Evolutionary conservation across 2,888 invertebrate species (phyloP).

Genomic region (Boloria selene): DNA sequence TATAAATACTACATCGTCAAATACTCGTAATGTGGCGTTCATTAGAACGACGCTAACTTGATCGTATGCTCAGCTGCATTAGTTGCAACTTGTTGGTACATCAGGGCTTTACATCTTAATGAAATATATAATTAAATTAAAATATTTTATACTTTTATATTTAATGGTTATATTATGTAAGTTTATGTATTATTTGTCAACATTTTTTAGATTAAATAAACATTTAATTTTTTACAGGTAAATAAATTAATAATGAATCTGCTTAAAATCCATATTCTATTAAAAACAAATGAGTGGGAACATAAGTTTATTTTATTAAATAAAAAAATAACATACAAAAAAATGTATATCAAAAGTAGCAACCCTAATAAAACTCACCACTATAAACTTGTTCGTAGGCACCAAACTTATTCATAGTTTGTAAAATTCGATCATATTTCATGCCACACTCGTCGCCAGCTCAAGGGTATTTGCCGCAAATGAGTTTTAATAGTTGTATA

Average conservation of each 20-base stretch:
- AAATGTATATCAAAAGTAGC: background rate
- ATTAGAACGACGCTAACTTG: conserved; percentile 13
- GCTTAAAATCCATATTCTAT: too few species aligned
- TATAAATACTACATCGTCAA: background rate
- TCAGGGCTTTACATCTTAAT: background rate
- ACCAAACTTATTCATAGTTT: conserved; percentile 25
- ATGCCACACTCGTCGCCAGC: conserved; percentile 10
- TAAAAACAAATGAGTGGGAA: too few species aligned
- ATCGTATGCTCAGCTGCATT: conserved; percentile 9
- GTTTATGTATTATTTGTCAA: too few species aligned
- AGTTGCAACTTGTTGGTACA: conserved; percentile 9
- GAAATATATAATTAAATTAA: background rate
- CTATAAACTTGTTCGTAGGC: conserved; percentile 9
- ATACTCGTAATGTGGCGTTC: conserved; percentile 6
- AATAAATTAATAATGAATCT: too few species aligned
- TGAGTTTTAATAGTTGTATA: conserved; percentile 9
- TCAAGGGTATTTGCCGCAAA: background rate
- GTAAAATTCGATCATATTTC: conserved; percentile 28
- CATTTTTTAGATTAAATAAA: too few species aligned
- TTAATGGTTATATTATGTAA: too few species aligned
- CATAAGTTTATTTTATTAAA: too few species aligned
- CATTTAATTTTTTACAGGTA: too few species aligned
- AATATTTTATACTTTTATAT: too few species aligned
- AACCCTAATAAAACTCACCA: conserved; percentile 23
- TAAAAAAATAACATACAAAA: too few species aligned